These are phyloP conservation scores for Anastrepha ludens DNA, from an alignment of 1,140 invertebrate species.

Conservation along the genomic window DNA sequence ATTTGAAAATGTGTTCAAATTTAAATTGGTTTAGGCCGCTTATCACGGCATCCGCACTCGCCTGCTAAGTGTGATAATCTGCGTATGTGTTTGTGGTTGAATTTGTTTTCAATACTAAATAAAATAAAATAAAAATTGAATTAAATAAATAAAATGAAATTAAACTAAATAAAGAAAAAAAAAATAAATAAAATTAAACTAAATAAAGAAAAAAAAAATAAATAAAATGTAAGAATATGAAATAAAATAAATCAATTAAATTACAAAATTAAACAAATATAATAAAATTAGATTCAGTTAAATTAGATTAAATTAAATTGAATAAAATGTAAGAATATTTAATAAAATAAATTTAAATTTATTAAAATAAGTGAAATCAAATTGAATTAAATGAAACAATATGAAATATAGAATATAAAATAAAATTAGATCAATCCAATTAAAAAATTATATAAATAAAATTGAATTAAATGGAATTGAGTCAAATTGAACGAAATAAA, in stretches of 20 bases:
- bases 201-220: neutral
- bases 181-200: neutral
- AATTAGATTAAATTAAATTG: no score
- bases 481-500: neutral
- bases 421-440: no score
- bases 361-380: no score
- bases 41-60: neutral
- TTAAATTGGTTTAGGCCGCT: neutral
- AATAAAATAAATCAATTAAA: no score
- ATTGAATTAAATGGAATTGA: neutral
- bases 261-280: neutral
- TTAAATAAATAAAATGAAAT: neutral
- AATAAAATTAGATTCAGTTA: no score
- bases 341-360: no score
- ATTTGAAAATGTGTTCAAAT: slow-evolving; percentile 3
- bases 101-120: neutral
- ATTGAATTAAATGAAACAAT: no score
- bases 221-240: no score
- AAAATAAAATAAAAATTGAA: neutral
- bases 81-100: neutral
- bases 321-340: no score
- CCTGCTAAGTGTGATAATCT: neutral
- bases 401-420: no score
- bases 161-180: neutral
- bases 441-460: neutral